These are phyloP conservation scores for Muntiacus reevesi DNA, from an alignment of 2,113 vertebrate species.

Conservation along the genomic window DNA sequence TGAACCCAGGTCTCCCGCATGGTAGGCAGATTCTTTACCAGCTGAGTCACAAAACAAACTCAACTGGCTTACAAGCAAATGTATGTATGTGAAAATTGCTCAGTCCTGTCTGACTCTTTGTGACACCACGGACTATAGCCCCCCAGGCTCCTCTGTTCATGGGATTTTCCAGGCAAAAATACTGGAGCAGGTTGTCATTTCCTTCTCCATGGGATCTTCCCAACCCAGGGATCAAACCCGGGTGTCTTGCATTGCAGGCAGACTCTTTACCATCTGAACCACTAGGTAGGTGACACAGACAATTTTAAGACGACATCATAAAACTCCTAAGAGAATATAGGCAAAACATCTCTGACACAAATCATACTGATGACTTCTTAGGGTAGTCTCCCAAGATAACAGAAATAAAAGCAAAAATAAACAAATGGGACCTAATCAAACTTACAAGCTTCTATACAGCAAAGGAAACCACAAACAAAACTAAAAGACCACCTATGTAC, in stretches of 20 bases:
- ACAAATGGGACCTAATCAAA: not conserved
- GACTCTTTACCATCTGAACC: not conserved
- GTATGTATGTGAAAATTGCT: not conserved
- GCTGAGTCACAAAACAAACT: not conserved
- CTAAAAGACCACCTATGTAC: not conserved
- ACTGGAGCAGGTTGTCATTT: not conserved
- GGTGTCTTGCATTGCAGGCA: not conserved
- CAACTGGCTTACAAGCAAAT: not conserved
- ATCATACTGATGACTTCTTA: not conserved
- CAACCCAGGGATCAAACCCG: not conserved
- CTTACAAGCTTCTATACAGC: not conserved
- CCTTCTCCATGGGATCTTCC: not conserved
- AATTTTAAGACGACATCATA: not conserved
- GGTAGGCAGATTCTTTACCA: not conserved
- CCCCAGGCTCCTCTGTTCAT: not conserved
- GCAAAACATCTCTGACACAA: not conserved
- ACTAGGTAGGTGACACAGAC: not conserved
- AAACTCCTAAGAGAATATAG: not conserved
- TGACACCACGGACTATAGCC: not conserved
- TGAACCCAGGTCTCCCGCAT: not conserved
- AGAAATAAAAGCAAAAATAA: not conserved
- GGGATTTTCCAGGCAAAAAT: not conserved
- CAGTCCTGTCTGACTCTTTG: not conserved
- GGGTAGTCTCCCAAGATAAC: not conserved
- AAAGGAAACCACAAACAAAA: not conserved